Evolutionary conservation across 2,888 invertebrate genomes (phyloP), one percentile per base, ranked within the genome.

Genomic region (Oegoconia quadripuncta): DNA sequence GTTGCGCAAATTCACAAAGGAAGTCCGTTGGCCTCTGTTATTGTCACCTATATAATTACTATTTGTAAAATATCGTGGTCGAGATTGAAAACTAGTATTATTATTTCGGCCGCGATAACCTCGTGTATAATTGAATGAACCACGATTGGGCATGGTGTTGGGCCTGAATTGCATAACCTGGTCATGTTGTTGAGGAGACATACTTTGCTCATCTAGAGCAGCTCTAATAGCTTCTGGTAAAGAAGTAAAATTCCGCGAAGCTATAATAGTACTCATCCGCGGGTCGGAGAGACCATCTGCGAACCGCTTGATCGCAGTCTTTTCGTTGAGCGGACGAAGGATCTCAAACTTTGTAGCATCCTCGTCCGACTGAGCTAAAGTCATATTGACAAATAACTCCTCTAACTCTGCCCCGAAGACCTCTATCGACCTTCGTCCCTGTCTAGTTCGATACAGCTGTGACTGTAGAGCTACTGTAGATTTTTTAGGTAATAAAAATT

Each of bases 241-340:
- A 1, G 27, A 8, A 0, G 11, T 27, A 15, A 32, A 48, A 23
- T 48, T 34, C 0, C 45, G 35, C 3, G 45, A 43, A 1, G 45
- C 29, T 5, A 45, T 39, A 1, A 43, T 41, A 1, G 41, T 48
- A 14, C 41, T 42, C 7, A 46, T 12, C 1, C 43, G 22, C 1
- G 29, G 26, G 29, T 44, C 34, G 1, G 39, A 36, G 11, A 46
- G 27, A 13, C 44, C 46, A 20, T 45, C 43, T 29, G 43, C 30
- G 34, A 49, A 46, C 16, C 33, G 36, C 38, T 46, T 46, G 3
- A 49, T 39, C 0, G 45, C 46, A 3, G 39, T n/a, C 3, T 34
- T 40, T 35, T 46, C 48, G 34, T 49, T 46, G 7, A 46, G 25
- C 2, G 43, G 41, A n/a, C 37, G 41, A 30, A 47, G 20, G 5